These are phyloP conservation scores for Cyprinus carpio DNA, from an alignment of 2,113 vertebrate species.

Conservation along the genomic window DNA sequence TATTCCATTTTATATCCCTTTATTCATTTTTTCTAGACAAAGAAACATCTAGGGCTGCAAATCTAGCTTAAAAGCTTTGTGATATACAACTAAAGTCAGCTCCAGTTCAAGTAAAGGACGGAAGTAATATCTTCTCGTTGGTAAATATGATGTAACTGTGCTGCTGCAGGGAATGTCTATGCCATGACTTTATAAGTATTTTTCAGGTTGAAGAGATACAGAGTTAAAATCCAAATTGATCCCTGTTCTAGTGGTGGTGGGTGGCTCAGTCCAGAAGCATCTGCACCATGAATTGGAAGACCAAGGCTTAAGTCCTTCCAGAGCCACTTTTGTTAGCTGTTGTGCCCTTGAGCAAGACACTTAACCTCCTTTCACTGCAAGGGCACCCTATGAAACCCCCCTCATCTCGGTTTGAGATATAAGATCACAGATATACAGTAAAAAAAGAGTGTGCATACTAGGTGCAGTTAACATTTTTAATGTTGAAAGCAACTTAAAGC, in stretches of 20 bases:
- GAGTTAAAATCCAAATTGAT: slow-evolving; percentile 27
- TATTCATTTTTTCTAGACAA: neutral
- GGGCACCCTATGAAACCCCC: neutral
- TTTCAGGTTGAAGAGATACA: neutral
- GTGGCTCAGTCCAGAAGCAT: neutral
- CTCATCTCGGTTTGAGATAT: neutral
- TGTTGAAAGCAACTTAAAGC: neutral
- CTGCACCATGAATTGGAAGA: neutral
- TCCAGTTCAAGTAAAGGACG: slow-evolving; percentile 8
- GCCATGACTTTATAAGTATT: neutral
- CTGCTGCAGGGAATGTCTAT: neutral
- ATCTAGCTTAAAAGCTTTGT: slow-evolving; percentile 19
- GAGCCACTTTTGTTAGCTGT: neutral
- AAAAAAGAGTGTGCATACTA: neutral
- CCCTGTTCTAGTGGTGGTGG: neutral
- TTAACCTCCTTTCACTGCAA: slow-evolving; percentile 14
- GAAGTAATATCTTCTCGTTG: neutral
- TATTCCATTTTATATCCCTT: neutral
- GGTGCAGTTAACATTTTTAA: neutral
- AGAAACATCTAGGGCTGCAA: neutral
- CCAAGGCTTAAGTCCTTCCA: neutral
- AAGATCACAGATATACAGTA: neutral
- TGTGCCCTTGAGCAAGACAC: slow-evolving; percentile 12
- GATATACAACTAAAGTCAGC: neutral
- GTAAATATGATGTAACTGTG: neutral